phyloP scores from a whole-genome alignment of 2,888 invertebrate species.

The Caenorhabditis sp. region DNA sequence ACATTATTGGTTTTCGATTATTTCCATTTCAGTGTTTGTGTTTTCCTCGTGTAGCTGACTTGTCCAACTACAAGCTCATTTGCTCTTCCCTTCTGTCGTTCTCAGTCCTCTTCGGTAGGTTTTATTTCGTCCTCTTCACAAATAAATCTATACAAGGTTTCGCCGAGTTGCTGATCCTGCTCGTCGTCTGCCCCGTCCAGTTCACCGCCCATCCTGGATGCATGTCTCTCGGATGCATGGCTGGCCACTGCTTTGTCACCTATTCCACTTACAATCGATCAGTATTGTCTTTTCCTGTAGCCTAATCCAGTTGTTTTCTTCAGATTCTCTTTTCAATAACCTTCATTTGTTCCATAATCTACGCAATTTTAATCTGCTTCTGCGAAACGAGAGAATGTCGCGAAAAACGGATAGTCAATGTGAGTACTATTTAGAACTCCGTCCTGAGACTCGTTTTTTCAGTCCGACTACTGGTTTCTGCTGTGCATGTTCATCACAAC shows the following conservation, averaged over 20 bases:
- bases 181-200: slow-evolving; percentile 33
- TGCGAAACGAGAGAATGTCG: slow-evolving; percentile 40
- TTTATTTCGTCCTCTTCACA: not conserved
- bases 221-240: slow-evolving; percentile 53
- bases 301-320: not conserved
- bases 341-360: slow-evolving; percentile 20
- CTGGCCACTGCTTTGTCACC: slow-evolving; percentile 24
- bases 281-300: not conserved
- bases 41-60: slow-evolving; percentile 13
- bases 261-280: slow-evolving; percentile 37
- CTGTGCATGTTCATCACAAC: slow-evolving; percentile 46
- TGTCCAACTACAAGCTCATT: slow-evolving; percentile 2
- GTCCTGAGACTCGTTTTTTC: not conserved
- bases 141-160: slow-evolving; percentile 26
- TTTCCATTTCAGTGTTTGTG: slow-evolving; percentile 27
- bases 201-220: slow-evolving; percentile 39
- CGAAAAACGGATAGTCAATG: slow-evolving; percentile 48
- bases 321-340: slow-evolving; percentile 46
- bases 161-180: slow-evolving; percentile 28
- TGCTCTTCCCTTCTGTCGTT: slow-evolving; percentile 7
- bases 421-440: not conserved
- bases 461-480: slow-evolving; percentile 62
- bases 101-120: slow-evolving; percentile 22
- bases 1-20: no score
- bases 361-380: slow-evolving; percentile 41